Evolutionary conservation across 2,888 invertebrate species (phyloP).

Genomic region (Folsomia manolachei): DNA sequence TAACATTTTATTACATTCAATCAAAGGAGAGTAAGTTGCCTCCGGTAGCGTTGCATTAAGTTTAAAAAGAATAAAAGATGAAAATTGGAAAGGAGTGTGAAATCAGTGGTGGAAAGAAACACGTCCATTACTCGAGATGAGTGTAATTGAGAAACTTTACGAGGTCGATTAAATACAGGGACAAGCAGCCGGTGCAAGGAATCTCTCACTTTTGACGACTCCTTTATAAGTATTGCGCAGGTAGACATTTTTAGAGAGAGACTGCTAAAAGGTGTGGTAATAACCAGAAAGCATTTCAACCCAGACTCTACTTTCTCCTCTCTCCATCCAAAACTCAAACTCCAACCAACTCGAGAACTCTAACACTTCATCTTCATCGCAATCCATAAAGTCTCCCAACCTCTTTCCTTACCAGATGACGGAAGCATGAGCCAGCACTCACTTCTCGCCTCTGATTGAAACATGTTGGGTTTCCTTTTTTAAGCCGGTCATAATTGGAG

Average conservation of each 20-base stretch:
- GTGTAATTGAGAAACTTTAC: constrained; percentile 49
- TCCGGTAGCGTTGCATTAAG: too few species aligned
- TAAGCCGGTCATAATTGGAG: too few species aligned
- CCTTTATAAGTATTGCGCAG: constrained; percentile 44
- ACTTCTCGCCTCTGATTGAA: too few species aligned
- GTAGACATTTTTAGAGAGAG: constrained; percentile 22
- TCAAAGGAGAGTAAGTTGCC: too few species aligned
- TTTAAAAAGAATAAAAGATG: too few species aligned
- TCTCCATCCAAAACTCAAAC: not conserved
- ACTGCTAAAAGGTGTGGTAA: constrained; percentile 1
- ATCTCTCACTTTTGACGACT: constrained; percentile 42
- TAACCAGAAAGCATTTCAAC: not conserved
- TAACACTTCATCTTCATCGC: not conserved
- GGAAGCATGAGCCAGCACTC: too few species aligned
- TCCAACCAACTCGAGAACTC: not conserved
- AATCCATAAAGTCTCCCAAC: too few species aligned
- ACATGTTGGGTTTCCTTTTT: too few species aligned
- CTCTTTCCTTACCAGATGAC: not conserved
- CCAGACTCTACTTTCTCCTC: not conserved
- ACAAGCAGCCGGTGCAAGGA: constrained; percentile 47
- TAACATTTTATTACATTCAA: too few species aligned
- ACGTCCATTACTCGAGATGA: constrained; percentile 43
- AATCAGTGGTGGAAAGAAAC: too few species aligned
- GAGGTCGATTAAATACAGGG: constrained; percentile 46
- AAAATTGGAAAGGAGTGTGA: too few species aligned